Base-by-base conservation (phyloP, 2,888 invertebrate genomes). In the Pelosia muscerda region DNA sequence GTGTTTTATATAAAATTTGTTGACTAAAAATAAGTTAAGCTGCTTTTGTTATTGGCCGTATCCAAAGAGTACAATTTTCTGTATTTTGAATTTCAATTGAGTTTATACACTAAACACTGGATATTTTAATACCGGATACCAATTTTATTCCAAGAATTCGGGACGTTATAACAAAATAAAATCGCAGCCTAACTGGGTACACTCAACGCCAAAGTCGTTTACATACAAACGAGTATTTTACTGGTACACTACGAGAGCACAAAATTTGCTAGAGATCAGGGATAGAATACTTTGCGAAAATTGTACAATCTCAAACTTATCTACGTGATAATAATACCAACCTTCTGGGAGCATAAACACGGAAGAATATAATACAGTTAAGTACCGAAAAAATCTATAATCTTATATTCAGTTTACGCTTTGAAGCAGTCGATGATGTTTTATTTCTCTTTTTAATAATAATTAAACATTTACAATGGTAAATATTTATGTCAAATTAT, bases 291-390 rank as follows among this genome's bases (percentile, higher is more conserved):
- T 31, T 59, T 59, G 65, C 15, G 28, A 59, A 59, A 34, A 59
- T 34, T 22, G 28, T 59, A 28, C 23, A 28, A 34, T 49, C 49
- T 49, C 49, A n/a, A 49, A 49, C 49, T n/a, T 22, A 58, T 66
- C 56, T 54, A 59, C 55, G 54, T 63, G 65, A 69, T 69, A 59
- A 57, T 70, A n/a, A 8, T 9, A n/a, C 49, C n/a, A 49, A 49
- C 49, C 49, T 49, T 49, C 49, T n/a, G n/a, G n/a, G 49, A n/a
- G n/a, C 38, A 13, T 38, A 38, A 38, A 38, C 23, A 55, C 25
- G 55, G 23, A 26, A 25, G 56, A 56, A 23, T 25, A 25, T 22
- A 54, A 38, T 38, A 38, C 38, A 38, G 38, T 42, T 42, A 31
- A 1, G 10, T 31, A 49, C 42, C n/a, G 49, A n/a, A 49, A 19